These are phyloP conservation scores for Pogonophryne albipinna DNA, from an alignment of 2,797 vertebrate species.

Conservation along the genomic window DNA sequence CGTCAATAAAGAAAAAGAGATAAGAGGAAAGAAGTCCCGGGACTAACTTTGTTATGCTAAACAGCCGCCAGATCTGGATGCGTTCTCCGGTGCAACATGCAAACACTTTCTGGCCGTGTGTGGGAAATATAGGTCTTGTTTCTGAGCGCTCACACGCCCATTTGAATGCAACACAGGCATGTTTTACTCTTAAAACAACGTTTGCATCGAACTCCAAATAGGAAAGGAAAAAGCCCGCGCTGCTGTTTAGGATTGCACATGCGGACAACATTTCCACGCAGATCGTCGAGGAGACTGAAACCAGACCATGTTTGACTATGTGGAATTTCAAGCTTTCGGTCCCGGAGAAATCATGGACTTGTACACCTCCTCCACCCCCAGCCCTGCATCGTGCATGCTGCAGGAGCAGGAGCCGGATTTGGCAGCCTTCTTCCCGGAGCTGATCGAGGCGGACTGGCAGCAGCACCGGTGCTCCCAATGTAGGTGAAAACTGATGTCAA, in stretches of 20 bases:
- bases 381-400: conserved; percentile 90
- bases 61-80: conserved; percentile 31
- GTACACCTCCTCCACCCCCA: conserved; percentile 84
- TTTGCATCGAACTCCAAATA: conserved; percentile 86
- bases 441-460: conserved; percentile 92
- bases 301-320: conserved; percentile 93
- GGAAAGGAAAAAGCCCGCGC: background rate
- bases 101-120: conserved; percentile 5
- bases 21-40: conserved; percentile 75
- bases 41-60: conserved; percentile 73
- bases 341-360: conserved; percentile 92
- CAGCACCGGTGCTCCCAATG: conserved; percentile 90
- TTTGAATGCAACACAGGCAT: conserved; percentile 75
- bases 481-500: conserved; percentile 82
- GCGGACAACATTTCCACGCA: conserved; percentile 79
- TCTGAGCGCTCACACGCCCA: conserved; percentile 55
- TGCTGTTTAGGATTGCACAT: conserved; percentile 68
- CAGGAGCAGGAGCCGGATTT: conserved; percentile 88
- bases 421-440: conserved; percentile 92
- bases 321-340: conserved; percentile 93
- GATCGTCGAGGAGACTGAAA: conserved; percentile 74
- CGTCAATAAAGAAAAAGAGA: conserved; percentile 86
- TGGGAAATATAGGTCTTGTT: conserved; percentile 13
- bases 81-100: conserved; percentile 30
- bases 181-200: conserved; percentile 85